Conservation (phyloP, 2,888 invertebrate species). For the Eueremaeus valkanovi region DNA sequence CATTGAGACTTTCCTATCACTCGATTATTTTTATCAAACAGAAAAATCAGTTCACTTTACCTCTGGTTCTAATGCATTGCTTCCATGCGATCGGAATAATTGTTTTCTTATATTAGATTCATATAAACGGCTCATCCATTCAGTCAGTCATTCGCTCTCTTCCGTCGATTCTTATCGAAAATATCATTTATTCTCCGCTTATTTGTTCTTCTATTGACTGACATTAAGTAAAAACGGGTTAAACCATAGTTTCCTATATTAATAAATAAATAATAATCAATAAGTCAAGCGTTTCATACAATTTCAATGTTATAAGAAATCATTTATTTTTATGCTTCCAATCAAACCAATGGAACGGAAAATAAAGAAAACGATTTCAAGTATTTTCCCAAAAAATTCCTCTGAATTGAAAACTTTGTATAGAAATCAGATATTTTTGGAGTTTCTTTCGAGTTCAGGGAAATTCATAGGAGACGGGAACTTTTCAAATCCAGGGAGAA, state of each 20-base stretch:
- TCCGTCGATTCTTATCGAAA: background rate
- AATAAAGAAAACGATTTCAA: no score
- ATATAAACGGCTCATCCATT: slow-evolving; percentile 6
- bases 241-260: background rate
- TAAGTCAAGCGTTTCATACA: background rate
- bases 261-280: background rate
- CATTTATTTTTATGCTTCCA: no score
- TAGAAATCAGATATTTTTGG: background rate
- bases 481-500: no score
- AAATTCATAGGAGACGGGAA: background rate
- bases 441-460: background rate
- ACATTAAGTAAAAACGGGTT: background rate
- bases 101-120: background rate
- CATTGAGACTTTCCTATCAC: background rate
- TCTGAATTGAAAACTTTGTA: background rate
- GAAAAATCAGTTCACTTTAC: slow-evolving; percentile 10
- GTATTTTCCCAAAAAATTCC: no score
- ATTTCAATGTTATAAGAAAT: no score
- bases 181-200: background rate
- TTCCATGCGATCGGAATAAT: slow-evolving; percentile 2
- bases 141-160: background rate
- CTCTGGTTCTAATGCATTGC: background rate
- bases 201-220: background rate
- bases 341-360: no score
- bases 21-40: background rate